A percentile compares a stretch with the other conserved stretches of the same genome.
phyloP scores from a whole-genome alignment of 2,888 invertebrate genomes.

The Ypsolopha scabrella region DNA sequence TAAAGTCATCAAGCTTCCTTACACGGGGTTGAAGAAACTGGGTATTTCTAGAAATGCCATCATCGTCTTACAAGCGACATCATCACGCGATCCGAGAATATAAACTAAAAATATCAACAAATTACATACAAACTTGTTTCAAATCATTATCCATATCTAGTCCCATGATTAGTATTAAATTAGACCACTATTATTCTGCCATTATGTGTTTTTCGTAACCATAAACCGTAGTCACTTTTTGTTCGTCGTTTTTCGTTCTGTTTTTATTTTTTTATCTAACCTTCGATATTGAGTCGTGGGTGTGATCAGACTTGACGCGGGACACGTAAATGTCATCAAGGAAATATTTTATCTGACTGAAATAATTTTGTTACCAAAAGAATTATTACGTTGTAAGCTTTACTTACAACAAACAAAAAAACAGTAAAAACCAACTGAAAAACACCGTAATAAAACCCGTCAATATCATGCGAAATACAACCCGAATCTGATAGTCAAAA shows the following conservation, averaged over 20 bases:
- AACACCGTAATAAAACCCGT: background rate
- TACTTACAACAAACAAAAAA: no score
- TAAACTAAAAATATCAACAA: background rate
- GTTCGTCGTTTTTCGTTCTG: background rate
- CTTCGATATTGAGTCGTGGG: background rate
- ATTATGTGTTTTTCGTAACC: slow-evolving; percentile 1
- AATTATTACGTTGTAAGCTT: no score
- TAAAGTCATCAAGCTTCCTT: background rate
- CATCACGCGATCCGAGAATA: background rate
- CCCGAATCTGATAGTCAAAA: background rate
- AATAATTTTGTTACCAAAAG: no score
- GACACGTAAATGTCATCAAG: no score
- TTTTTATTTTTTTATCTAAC: background rate
- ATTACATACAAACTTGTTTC: background rate
- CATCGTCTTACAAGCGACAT: slow-evolving; percentile 1
- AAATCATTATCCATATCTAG: background rate
- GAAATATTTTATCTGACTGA: no score
- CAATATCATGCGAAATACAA: background rate
- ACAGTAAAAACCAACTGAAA: no score
- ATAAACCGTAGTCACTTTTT: no score
- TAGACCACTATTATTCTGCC: slow-evolving; percentile 2
- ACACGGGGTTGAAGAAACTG: background rate
- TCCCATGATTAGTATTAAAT: background rate
- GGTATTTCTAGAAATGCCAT: slow-evolving; percentile 3
- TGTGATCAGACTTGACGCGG: background rate